These are phyloP conservation scores for Lophotriccus pileatus DNA, from an alignment of 2,797 vertebrate genomes.

Conservation along the genomic window DNA sequence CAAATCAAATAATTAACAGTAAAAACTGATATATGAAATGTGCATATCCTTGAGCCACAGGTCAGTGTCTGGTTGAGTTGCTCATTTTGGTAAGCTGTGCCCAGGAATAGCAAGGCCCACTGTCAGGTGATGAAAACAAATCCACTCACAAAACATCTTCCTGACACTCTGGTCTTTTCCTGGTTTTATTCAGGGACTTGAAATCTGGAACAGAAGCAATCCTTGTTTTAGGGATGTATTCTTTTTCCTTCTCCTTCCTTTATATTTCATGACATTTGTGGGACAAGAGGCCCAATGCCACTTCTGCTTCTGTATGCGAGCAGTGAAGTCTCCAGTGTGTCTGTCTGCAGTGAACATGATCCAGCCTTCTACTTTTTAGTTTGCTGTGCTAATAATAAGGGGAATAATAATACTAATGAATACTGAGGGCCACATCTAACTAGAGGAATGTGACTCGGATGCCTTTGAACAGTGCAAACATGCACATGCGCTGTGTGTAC, in stretches of 20 bases:
- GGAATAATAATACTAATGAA: not conserved
- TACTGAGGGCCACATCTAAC: not conserved
- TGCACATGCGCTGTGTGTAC: not conserved
- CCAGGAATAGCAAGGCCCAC: not conserved
- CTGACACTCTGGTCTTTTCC: not conserved
- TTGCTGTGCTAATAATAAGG: not conserved
- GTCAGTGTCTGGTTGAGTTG: not conserved
- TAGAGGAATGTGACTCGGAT: not conserved
- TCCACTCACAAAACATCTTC: not conserved
- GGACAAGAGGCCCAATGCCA: accelerated
- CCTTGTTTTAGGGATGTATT: not conserved
- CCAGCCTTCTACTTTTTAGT: not conserved
- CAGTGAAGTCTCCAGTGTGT: not conserved
- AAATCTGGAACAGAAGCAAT: not conserved
- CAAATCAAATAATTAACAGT: not conserved
- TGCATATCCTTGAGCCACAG: not conserved
- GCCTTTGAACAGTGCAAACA: conserved; percentile 17
- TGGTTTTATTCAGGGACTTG: not conserved
- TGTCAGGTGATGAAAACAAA: not conserved
- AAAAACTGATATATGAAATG: not conserved
- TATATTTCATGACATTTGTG: not conserved
- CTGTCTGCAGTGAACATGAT: not conserved
- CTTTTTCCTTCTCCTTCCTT: not conserved
- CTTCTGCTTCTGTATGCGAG: not conserved
- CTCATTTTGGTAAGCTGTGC: not conserved